Evolutionary conservation across 2,888 invertebrate genomes (phyloP), one percentile per base, ranked within the genome.

Genomic region (Nysson spinosus): DNA sequence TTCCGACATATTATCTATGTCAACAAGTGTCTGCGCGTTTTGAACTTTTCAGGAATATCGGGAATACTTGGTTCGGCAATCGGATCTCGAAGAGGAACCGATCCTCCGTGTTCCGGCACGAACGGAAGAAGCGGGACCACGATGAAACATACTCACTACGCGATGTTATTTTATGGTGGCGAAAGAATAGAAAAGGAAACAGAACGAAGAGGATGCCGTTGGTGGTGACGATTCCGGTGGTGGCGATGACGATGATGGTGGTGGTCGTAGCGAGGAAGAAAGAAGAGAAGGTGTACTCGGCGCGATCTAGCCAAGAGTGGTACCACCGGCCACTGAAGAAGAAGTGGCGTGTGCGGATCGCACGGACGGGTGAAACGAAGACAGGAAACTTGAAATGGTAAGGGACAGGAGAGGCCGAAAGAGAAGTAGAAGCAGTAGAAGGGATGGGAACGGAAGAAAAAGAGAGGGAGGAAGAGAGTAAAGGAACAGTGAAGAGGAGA

Each of bases 321-420:
- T 69, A 69, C 76, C 69, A 72, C 56, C 67, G 76, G 71, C 75
- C 69, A 79, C 75, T 72, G 78, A 70, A 69, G 78, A 78, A 80
- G 76, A 78, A 79, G 79, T 74, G 73, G 78, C 73, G 78, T 70
- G 79, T 72, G 78, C 64, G 71, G 73, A 75, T 78, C 78, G 77
- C 74, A 63, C 78, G 73, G 66, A 40, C 64, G 46, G 54, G 78
- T 69, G 39, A 71, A 78, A 74, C 76, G 72, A 77, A 75, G 78
- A 77, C 76, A 66, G 64, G 55, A 60, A 46, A 69, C 55, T 64
- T 64, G 69, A 71, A 66, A 70, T 65, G 72, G 68, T 74, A 72
- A 67, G 67, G 69, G 75, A 72, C 75, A 50, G 69, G 42, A 62
- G 65, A 64, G 70, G 65, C 66, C 77, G 64, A 75, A 72, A 77